These are phyloP conservation scores for Gobius niger DNA, from an alignment of 2,113 vertebrate species.

Conservation along the genomic window DNA sequence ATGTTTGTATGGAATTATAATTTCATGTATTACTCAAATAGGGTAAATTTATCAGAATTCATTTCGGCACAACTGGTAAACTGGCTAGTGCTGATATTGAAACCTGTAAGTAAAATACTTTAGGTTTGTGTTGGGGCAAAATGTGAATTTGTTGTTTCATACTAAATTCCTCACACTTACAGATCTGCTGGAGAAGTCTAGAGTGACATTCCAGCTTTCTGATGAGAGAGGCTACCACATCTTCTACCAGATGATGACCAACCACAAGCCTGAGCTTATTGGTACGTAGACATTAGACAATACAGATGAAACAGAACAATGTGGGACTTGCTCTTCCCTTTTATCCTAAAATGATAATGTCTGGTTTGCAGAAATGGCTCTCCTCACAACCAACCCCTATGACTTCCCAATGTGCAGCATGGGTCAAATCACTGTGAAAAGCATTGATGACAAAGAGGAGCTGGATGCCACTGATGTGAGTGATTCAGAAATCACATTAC, in stretches of 20 bases:
- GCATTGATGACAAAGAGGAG: constrained; percentile 68
- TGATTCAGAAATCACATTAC: background rate
- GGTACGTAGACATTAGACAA: constrained; percentile 28
- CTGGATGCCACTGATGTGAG: constrained; percentile 67
- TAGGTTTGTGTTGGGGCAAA: background rate
- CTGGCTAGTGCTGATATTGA: constrained; percentile 69
- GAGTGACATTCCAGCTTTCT: constrained; percentile 65
- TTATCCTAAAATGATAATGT: too few species aligned
- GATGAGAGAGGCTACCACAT: constrained; percentile 70
- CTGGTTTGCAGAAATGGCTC: constrained; percentile 34
- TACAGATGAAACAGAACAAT: background rate
- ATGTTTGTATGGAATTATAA: background rate
- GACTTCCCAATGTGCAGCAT: constrained; percentile 60
- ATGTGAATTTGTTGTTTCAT: background rate
- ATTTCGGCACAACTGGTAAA: constrained; percentile 62
- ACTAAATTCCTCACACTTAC: constrained; percentile 1
- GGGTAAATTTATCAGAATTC: constrained; percentile 72
- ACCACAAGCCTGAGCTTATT: constrained; percentile 61
- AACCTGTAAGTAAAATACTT: constrained; percentile 54
- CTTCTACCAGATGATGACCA: constrained; percentile 71
- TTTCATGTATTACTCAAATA: constrained; percentile 31
- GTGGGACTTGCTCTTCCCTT: too few species aligned
- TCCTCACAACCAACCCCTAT: constrained; percentile 66
- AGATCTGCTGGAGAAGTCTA: constrained; percentile 71
- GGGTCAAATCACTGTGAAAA: constrained; percentile 66